These are phyloP conservation scores for Ormyrus pomaceus DNA, from an alignment of 2,888 invertebrate genomes.

Conservation along the genomic window DNA sequence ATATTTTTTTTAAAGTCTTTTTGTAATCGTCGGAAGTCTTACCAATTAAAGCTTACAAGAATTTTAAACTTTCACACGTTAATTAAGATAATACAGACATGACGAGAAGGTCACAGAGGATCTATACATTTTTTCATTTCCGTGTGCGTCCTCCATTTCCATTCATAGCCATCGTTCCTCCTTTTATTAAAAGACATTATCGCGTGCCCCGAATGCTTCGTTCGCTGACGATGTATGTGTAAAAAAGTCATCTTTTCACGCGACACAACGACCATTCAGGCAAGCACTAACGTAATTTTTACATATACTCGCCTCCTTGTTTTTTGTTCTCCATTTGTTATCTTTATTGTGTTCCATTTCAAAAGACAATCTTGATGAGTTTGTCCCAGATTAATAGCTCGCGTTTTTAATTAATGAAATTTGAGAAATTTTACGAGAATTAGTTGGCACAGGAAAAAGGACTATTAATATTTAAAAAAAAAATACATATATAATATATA, in stretches of 20 bases:
- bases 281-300: slow-evolving; percentile 35
- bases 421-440: slow-evolving; percentile 18
- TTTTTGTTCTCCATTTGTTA: neutral
- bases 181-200: too few species aligned
- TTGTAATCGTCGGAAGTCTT: too few species aligned
- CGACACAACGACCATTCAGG: slow-evolving; percentile 32
- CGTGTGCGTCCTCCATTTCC: neutral
- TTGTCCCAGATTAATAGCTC: neutral
- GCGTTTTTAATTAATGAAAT: slow-evolving; percentile 25
- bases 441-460: slow-evolving; percentile 17
- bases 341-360: neutral
- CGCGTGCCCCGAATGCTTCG: too few species aligned
- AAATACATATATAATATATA: neutral
- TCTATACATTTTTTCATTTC: neutral
- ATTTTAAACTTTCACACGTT: neutral
- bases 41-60: too few species aligned
- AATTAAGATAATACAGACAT: neutral
- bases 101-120: neutral
- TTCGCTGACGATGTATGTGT: neutral
- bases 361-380: neutral
- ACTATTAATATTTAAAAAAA: neutral
- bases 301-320: neutral
- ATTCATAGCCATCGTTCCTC: too few species aligned
- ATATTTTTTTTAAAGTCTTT: too few species aligned
- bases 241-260: neutral